Evolutionary conservation across 2,888 invertebrate species (phyloP).

Genomic region (Sesia bembeciformis): DNA sequence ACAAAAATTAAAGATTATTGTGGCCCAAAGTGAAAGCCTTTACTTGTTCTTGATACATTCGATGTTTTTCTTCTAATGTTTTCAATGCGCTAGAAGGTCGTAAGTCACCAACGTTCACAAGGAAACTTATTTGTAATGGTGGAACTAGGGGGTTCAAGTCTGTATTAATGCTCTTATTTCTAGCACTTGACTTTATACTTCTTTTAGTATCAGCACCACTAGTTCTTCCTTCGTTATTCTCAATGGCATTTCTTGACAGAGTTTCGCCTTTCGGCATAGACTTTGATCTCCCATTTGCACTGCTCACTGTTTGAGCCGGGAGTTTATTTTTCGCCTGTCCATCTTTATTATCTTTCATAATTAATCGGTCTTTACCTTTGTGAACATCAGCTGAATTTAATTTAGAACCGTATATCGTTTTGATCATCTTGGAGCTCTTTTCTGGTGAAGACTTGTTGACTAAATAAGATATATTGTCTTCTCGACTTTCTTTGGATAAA

Average conservation of each 20-base stretch:
- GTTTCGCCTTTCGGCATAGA: slow-evolving; percentile 1
- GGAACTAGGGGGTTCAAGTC: slow-evolving; percentile 10
- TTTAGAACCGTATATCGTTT: slow-evolving; percentile 23
- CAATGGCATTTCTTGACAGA: slow-evolving; percentile 3
- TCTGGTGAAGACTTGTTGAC: slow-evolving; percentile 38
- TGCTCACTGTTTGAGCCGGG: background rate
- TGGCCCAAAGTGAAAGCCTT: slow-evolving; percentile 37
- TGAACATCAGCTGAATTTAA: slow-evolving; percentile 34
- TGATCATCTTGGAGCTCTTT: slow-evolving; percentile 18
- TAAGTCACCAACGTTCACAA: slow-evolving; percentile 42
- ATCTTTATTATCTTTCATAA: slow-evolving; percentile 2
- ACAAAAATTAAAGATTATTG: slow-evolving; percentile 13
- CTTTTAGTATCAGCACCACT: slow-evolving; percentile 10
- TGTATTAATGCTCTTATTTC: slow-evolving; percentile 29
- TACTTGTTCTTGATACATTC: slow-evolving; percentile 57
- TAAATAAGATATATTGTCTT: slow-evolving; percentile 36
- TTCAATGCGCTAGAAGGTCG: slow-evolving; percentile 44
- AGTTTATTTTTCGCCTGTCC: background rate
- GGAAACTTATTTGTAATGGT: slow-evolving; percentile 54
- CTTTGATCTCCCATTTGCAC: slow-evolving; percentile 8
- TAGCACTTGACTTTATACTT: slow-evolving; percentile 26
- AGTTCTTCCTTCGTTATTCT: slow-evolving; percentile 4
- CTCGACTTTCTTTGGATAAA: slow-evolving; percentile 13
- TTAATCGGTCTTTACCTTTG: slow-evolving; percentile 15
- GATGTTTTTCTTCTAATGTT: slow-evolving; percentile 56